Conservation (phyloP, 2,797 vertebrate genomes). For the Falco rusticolus region DNA sequence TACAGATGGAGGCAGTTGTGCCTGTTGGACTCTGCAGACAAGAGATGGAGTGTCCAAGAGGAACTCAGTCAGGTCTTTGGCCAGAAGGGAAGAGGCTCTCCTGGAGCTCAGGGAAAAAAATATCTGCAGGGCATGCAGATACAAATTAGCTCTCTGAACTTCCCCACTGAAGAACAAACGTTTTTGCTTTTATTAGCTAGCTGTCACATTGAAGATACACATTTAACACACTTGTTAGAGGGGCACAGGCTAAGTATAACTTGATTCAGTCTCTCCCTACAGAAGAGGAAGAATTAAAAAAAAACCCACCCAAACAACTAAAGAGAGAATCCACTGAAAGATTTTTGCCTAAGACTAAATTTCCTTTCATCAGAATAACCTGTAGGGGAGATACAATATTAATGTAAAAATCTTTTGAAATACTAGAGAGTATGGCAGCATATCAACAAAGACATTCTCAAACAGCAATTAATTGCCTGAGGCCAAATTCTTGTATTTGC, state of each 20-base stretch:
- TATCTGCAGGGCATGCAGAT: background rate
- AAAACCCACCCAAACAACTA: background rate
- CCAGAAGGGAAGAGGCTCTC: background rate
- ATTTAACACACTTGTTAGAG: constrained; percentile 1
- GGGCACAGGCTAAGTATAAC: background rate
- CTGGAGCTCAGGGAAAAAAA: background rate
- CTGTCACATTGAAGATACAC: background rate
- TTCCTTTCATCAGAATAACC: constrained; percentile 22
- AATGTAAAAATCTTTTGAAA: constrained; percentile 58
- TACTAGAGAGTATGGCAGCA: constrained; percentile 2
- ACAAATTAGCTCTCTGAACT: background rate
- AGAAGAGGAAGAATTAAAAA: background rate
- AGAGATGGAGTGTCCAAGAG: background rate
- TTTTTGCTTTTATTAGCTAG: background rate
- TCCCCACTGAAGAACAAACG: background rate
- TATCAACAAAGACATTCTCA: constrained; percentile 46
- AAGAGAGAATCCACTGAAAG: background rate
- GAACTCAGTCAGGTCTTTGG: background rate
- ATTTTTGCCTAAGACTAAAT: constrained; percentile 7
- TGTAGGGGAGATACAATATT: constrained; percentile 45
- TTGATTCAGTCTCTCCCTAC: background rate
- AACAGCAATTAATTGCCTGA: constrained; percentile 19
- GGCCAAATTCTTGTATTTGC: constrained; percentile 25
- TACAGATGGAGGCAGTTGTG: background rate
- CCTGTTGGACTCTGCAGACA: background rate